Base-by-base conservation (phyloP, 2,113 vertebrate genomes). In the Vicugna pacos region DNA sequence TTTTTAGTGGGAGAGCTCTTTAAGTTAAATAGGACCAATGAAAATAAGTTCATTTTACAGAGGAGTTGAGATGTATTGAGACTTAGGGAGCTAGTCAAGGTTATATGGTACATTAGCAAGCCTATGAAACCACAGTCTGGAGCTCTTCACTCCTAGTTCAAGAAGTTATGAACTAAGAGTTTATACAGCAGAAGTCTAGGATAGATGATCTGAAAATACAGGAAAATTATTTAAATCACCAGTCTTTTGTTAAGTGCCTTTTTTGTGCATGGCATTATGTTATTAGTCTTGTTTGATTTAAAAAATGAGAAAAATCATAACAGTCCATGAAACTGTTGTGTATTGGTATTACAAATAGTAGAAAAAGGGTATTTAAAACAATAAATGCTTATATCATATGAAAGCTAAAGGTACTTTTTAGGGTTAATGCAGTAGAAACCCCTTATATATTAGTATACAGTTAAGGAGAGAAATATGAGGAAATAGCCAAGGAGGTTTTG, bases 201-300 rank as follows among this genome's bases (percentile, higher is more conserved):
- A 60, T 28, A n/a, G 42, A 48, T 65, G 24, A 83, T 83, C 77
- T 83, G 38, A 93, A 92, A 96, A 76, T 87, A 60, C 1, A 87
- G 35, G 38, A 60, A 81, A 82, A 35, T 83, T 46, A 46, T 75
- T 81, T 79, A 83, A 84, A 46, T 75, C 10, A 15, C 13, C 7
- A 1, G 14, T 90, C 54, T 65, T 95, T 93, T 86, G 48, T 83
- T 72, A 93, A 82, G 62, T 96, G 46, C 42, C 50, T 79, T 0
- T 93, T 95, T 95, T 95, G n/a, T 95, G 14, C 35, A 85, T 42
- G 35, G 1, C 48, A 67, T 75, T 65, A 1, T 91, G 38, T 65
- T 11, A 94, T 91, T 89, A 87, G 17, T 95, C 93, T 94, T 92
- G 60, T 42, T 93, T 92, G 58, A 67, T 83, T 92, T 38, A 86